Evolutionary conservation across 2,113 vertebrate species (phyloP).

Genomic region (Myiozetetes cayanensis): DNA sequence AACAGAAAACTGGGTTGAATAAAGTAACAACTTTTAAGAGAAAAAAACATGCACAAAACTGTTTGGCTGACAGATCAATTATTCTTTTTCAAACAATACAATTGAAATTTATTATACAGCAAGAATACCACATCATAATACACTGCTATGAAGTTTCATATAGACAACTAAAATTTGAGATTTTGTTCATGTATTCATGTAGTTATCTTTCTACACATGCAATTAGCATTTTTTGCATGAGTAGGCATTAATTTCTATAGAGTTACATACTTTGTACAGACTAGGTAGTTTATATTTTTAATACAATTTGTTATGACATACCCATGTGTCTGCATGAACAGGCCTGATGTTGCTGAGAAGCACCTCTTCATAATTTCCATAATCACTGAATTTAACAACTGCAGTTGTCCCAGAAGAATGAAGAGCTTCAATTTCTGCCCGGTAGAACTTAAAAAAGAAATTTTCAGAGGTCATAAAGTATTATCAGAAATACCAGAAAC

Average conservation of each 20-base stretch:
- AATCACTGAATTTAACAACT: constrained; percentile 95
- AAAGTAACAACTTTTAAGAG: constrained; percentile 27
- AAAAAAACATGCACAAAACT: constrained; percentile 48
- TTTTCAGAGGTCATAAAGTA: constrained; percentile 30
- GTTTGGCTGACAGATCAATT: constrained; percentile 20
- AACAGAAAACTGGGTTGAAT: constrained; percentile 23
- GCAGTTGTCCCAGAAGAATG: constrained; percentile 96
- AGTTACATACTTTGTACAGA: constrained; percentile 60
- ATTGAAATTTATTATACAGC: constrained; percentile 57
- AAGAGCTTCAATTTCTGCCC: constrained; percentile 93
- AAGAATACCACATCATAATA: constrained; percentile 7
- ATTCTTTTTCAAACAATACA: constrained; percentile 54
- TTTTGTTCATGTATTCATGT: background rate
- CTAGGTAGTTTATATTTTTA: constrained; percentile 44
- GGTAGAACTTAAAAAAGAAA: constrained; percentile 86
- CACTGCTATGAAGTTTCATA: constrained; percentile 13
- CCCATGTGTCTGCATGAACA: constrained; percentile 85
- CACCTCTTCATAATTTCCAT: constrained; percentile 98
- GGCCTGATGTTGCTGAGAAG: constrained; percentile 94
- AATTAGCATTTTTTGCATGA: background rate
- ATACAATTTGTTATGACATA: constrained; percentile 79
- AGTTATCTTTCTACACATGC: background rate
- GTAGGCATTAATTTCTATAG: constrained; percentile 13
- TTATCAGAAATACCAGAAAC: background rate
- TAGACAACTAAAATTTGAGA: background rate